Percentiles rank a stretch among this genome's conserved stretches.
These are phyloP conservation scores for Nudaria mundana DNA, from an alignment of 2,888 invertebrate species.

Conservation along the genomic window DNA sequence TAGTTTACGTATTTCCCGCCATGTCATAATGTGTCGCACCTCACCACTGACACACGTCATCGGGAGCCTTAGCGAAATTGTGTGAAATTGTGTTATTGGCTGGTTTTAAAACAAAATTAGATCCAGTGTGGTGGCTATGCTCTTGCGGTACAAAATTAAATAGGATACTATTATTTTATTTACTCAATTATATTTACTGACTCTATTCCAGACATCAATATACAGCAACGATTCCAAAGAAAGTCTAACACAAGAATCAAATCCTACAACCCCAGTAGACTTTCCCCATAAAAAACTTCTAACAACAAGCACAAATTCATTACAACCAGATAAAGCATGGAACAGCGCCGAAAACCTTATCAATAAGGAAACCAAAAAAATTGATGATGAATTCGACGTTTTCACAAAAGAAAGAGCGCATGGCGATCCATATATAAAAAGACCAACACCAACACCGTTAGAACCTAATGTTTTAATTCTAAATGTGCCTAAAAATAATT, in stretches of 20 bases:
- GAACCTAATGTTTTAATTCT: slow-evolving; percentile 56
- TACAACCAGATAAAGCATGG: slow-evolving; percentile 64
- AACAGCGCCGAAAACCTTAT: slow-evolving; percentile 53
- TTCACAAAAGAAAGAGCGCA: slow-evolving; percentile 67
- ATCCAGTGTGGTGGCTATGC: too few species aligned
- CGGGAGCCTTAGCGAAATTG: too few species aligned
- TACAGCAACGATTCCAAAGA: slow-evolving; percentile 62
- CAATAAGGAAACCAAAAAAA: slow-evolving; percentile 38
- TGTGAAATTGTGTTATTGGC: too few species aligned
- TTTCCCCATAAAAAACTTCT: slow-evolving; percentile 30
- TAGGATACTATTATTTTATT: too few species aligned
- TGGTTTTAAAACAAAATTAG: too few species aligned
- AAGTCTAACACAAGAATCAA: slow-evolving; percentile 47
- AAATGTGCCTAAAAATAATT: slow-evolving; percentile 56
- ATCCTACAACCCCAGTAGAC: slow-evolving; percentile 36
- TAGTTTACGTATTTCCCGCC: too few species aligned
- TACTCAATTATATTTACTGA: too few species aligned
- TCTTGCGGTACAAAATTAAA: too few species aligned
- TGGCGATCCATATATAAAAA: slow-evolving; percentile 45
- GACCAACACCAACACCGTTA: slow-evolving; percentile 40
- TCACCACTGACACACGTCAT: too few species aligned
- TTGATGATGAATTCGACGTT: slow-evolving; percentile 74
- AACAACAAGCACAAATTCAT: slow-evolving; percentile 57
- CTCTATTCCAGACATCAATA: slow-evolving; percentile 66
- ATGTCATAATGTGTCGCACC: too few species aligned